Base-by-base conservation (phyloP, 2,888 invertebrate species). In the Drosophila emarginata region DNA sequence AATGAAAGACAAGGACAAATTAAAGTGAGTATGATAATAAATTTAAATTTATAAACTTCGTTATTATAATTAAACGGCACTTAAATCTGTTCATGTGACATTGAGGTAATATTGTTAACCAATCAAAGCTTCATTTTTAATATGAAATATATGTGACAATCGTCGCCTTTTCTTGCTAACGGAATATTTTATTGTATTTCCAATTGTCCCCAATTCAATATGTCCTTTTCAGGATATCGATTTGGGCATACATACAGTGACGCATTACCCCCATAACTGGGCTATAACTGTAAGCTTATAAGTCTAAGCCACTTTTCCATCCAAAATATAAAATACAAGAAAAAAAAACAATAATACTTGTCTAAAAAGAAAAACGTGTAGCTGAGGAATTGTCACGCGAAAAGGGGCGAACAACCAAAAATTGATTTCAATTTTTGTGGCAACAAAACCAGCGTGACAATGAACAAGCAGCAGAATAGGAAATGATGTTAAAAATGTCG, bases 371-470 rank as follows among this genome's bases (percentile, higher is more conserved):
- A 70, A 67, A 80, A n/a, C 67, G 56, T 71, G 67, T 76, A 51
- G 61, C 32, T 36, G 59, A 45, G 63, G 61, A 68, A 76, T 59
- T 76, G 81, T 64, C 73, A 72, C 65, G 69, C 70, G 36, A 53
- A 39, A 23, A 21, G 39, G 63, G 67, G 57, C 37, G 2, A 39
- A 65, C 63, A 66, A 58, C 4, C 4, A 23, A 32, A 72, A 75
- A 77, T 75, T 61, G 73, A 78, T 71, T 64, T 72, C 61, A 66
- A 76, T 74, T 80, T 80, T 73, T 64, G 59, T 59, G 60, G 64
- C 64, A 67, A 57, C 65, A 45, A 45, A 45, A 52, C 9, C 56
- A 60, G 67, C 36, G 65, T 71, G 64, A 65, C 61, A 72, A 59
- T 61, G 70, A 79, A 64, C 15, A 51, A 28, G 51, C 51, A 51